These are phyloP conservation scores for Phasia obesa DNA, from an alignment of 2,888 invertebrate genomes.

Conservation along the genomic window DNA sequence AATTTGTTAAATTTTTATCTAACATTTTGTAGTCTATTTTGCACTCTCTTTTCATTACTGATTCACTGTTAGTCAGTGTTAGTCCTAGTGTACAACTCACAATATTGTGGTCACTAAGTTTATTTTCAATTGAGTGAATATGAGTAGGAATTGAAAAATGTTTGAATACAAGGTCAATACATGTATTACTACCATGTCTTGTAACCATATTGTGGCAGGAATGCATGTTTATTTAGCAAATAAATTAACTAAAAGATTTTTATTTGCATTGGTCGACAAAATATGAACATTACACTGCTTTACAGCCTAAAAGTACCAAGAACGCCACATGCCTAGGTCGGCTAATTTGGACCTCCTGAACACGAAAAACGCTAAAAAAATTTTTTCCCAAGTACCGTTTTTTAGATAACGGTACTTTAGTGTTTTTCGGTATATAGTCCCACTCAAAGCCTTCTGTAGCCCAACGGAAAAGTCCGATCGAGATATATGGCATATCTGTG, in stretches of 20 bases:
- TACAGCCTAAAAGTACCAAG: too few relatives aligned
- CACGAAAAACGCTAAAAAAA: too few relatives aligned
- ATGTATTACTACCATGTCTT: not conserved
- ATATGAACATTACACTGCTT: too few relatives aligned
- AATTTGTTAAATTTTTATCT: not conserved
- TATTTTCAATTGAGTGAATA: not conserved
- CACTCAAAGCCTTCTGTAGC: too few relatives aligned
- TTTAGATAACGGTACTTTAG: too few relatives aligned
- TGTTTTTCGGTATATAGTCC: too few relatives aligned
- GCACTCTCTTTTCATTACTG: not conserved
- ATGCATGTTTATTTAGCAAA: not conserved
- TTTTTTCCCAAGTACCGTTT: too few relatives aligned
- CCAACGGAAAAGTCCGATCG: too few relatives aligned
- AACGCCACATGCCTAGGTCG: too few relatives aligned
- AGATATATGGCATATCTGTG: too few relatives aligned
- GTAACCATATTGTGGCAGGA: not conserved
- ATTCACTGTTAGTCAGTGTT: not conserved
- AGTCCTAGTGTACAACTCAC: not conserved
- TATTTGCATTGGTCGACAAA: too few relatives aligned
- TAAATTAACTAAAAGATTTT: slow-evolving; percentile 3
- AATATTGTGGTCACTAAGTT: not conserved
- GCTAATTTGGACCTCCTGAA: too few relatives aligned
- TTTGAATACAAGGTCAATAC: not conserved
- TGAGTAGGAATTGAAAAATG: not conserved
- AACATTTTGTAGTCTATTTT: not conserved